Base-by-base conservation (phyloP, 2,888 invertebrate species). In the Teinopalpus imperialis region DNA sequence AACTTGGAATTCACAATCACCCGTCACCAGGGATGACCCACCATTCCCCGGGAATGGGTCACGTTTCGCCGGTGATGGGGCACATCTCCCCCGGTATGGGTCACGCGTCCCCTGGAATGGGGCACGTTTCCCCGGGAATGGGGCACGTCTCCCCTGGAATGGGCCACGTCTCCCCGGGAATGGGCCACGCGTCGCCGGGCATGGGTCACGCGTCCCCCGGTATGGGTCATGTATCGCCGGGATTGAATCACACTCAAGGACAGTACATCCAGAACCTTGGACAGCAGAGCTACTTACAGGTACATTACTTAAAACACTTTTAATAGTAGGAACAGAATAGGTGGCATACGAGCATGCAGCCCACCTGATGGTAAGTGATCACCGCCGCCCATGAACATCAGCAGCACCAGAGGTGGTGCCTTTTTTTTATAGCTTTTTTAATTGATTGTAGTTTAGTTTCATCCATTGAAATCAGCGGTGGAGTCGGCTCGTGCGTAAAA, bases 131-230 rank as follows among this genome's bases (percentile, higher is more conserved):
- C 1, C 52, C 52, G 2, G 35, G 32, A 2, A 45, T 53, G 53
- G 49, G 51, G 2, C 49, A 53, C 20, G 41, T 32, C 2, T 53
- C 48, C 3, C 52, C 49, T 2, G 42, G 52, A 18, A 50, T 72
- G 63, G 69, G 59, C 0, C 66, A 71, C 5, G 54, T 63, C 3
- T 63, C 68, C 7, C 16, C 27, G 0, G 26, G 8, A 2, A 48
- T 58, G 51, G 53, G 53, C 2, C 59, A 51, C 32, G 48, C 63
- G 52, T 53, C 48, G 2, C 52, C 56, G 7, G 60, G 53, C 13
- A 51, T 72, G 64, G 69, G 59, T 0, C 67, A 72, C 6, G 56
- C 64, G 10, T 43, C 54, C 2, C 52, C 52, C n/a, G 60, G 53
- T 13, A 51, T 72, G 64, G 69, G 59, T 0, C 67, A 72, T 5